phyloP scores from a whole-genome alignment of 2,113 vertebrate genomes.

The Phylloscopus trochilus region DNA sequence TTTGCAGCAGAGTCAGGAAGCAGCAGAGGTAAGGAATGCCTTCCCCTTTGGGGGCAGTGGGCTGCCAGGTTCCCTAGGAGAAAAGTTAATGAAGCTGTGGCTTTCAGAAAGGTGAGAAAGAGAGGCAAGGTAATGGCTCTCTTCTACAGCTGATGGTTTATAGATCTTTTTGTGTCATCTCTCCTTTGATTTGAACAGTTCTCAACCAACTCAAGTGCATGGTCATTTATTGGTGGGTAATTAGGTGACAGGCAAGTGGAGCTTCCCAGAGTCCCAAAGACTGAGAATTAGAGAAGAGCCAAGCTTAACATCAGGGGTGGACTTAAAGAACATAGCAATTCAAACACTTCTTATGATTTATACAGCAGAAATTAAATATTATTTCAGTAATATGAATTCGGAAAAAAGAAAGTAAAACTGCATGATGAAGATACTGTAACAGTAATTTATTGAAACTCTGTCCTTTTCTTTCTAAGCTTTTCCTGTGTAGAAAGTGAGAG shows the following conservation, averaged over 20 bases:
- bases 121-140: background rate
- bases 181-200: background rate
- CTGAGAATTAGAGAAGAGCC: background rate
- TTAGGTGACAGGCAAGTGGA: conserved; percentile 1
- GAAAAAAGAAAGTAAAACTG: background rate
- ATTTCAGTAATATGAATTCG: background rate
- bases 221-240: background rate
- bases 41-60: background rate
- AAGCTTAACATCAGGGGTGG: background rate
- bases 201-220: background rate
- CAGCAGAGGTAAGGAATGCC: background rate
- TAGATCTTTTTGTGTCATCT: background rate
- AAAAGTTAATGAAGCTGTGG: background rate
- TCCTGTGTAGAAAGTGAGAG: background rate
- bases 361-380: background rate
- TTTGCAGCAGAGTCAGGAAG: background rate
- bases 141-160: background rate
- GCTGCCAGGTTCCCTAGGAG: background rate
- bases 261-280: background rate
- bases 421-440: background rate
- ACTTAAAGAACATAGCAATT: background rate
- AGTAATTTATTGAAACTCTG: background rate
- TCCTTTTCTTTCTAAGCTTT: background rate
- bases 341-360: background rate
- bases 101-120: background rate